phyloP scores from a whole-genome alignment of 2,888 invertebrate genomes.

The Hymenopus coronatus region DNA sequence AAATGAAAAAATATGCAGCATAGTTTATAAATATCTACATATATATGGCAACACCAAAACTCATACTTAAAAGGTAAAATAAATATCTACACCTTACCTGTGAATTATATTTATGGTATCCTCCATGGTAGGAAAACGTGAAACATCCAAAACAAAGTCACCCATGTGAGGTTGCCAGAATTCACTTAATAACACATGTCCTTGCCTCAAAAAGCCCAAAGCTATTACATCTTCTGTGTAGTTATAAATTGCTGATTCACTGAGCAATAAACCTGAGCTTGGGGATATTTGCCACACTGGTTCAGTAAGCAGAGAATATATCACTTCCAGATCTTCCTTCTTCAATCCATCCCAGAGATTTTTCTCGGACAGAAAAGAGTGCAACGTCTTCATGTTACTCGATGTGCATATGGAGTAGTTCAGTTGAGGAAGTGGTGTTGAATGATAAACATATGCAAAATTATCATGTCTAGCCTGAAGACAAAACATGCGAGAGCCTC shows the following conservation, averaged over 20 bases:
- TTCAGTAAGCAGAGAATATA: slow-evolving; percentile 74
- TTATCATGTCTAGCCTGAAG: slow-evolving; percentile 74
- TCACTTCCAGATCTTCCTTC: slow-evolving; percentile 68
- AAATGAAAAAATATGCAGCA: no score
- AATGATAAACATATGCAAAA: slow-evolving; percentile 72
- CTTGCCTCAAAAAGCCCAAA: slow-evolving; percentile 72
- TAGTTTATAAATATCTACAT: no score
- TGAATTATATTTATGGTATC: slow-evolving; percentile 77
- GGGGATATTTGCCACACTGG: slow-evolving; percentile 86
- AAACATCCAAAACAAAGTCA: slow-evolving; percentile 77
- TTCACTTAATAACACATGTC: slow-evolving; percentile 65
- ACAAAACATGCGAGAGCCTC: slow-evolving; percentile 65
- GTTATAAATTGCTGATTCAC: slow-evolving; percentile 70
- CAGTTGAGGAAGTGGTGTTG: slow-evolving; percentile 67
- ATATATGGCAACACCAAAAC: no score
- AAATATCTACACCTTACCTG: neutral
- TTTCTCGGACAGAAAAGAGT: slow-evolving; percentile 74
- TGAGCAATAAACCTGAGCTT: slow-evolving; percentile 60
- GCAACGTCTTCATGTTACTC: slow-evolving; percentile 73
- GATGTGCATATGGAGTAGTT: slow-evolving; percentile 84
- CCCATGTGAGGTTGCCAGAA: slow-evolving; percentile 50
- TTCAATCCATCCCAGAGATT: slow-evolving; percentile 81
- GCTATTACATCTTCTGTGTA: slow-evolving; percentile 82
- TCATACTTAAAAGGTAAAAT: no score
- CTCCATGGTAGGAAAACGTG: slow-evolving; percentile 73